A percentile compares a stretch with the other conserved stretches of the same genome.
Conservation (phyloP, 2,888 invertebrate genomes). For the Chrysodeixis includens region DNA sequence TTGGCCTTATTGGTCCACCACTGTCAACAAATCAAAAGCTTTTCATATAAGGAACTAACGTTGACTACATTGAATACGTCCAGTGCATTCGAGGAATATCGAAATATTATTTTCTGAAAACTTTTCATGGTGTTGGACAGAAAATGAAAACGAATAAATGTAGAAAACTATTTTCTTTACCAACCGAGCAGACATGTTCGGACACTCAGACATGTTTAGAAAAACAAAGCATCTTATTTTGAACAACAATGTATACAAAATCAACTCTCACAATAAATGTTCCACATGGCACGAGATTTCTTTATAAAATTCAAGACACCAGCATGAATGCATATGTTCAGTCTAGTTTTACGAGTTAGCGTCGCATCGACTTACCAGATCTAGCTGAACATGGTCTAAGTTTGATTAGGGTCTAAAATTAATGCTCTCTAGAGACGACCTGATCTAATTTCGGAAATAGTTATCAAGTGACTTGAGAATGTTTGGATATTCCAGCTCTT, state of each 20-base stretch:
- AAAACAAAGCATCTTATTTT: no score
- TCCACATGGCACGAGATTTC: not conserved
- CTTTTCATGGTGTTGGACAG: not conserved
- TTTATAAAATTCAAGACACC: slow-evolving; percentile 8
- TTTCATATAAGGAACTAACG: no score
- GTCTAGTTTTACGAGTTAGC: slow-evolving; percentile 37
- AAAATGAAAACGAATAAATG: not conserved
- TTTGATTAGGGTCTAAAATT: slow-evolving; percentile 82
- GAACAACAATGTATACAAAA: not conserved
- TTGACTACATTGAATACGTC: no score
- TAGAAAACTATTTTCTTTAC: not conserved
- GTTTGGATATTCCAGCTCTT: slow-evolving; percentile 57
- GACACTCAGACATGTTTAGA: no score
- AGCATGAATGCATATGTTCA: slow-evolving; percentile 39
- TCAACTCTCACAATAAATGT: not conserved
- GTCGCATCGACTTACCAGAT: slow-evolving; percentile 62
- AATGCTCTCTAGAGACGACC: slow-evolving; percentile 72
- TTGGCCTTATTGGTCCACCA: no score
- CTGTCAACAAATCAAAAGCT: no score
- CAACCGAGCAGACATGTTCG: no score
- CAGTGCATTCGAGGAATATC: not conserved
- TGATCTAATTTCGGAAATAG: slow-evolving; percentile 74
- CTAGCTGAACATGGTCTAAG: slow-evolving; percentile 69
- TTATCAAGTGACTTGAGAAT: slow-evolving; percentile 70
- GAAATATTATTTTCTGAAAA: not conserved